Base-by-base conservation (phyloP, 2,888 invertebrate species). In the Azorinus chamasolen region DNA sequence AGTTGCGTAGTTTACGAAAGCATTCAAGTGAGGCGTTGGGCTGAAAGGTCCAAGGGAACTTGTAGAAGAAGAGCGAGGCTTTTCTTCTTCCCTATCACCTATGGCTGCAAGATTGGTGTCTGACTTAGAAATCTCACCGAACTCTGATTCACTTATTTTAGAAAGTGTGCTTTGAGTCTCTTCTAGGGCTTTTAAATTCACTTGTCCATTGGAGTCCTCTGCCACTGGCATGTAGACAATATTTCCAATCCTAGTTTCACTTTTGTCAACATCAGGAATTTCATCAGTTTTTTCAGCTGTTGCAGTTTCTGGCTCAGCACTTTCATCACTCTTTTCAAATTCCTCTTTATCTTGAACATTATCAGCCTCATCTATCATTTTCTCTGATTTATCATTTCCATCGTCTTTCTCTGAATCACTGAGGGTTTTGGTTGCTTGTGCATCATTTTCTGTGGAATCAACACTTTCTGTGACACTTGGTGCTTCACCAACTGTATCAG, bases 1-100 rank as follows among this genome's bases (percentile, higher is more conserved):
- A 92, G 97, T 96, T 94, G 98, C 97, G 94, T 98, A 97, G 95
- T 98, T 98, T 94, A 97, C 97, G 95, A 98, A 95, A 95, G 86
- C 88, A 78, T 85, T 90, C 55, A 91, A 73, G 59, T 89, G 87
- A 20, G 90, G 90, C 0, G 89, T 87, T 1, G 83, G 79, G 18
- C 85, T 86, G 50, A 89, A 83, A 0, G 88, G 85, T 24, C 88
- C 87, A 43, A 88, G 83, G 16, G 87, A 84, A 41, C 84, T 82
- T 0, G 71, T 71, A 0, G 82, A 73, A 2, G 79, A 58, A 22
- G 84, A 83, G 1, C 62, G 72, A 41, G 58, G 45, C 43, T 79
- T 75, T 10, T 70, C 77, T 14, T 18, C 59, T 24, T 55, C 18
- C 25, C n/a, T 16, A 39, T 16, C 53, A 62, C 20, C 63, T 61